These are phyloP conservation scores for Zaprionus lachaisei DNA, from an alignment of 1,140 invertebrate species.

Conservation along the genomic window DNA sequence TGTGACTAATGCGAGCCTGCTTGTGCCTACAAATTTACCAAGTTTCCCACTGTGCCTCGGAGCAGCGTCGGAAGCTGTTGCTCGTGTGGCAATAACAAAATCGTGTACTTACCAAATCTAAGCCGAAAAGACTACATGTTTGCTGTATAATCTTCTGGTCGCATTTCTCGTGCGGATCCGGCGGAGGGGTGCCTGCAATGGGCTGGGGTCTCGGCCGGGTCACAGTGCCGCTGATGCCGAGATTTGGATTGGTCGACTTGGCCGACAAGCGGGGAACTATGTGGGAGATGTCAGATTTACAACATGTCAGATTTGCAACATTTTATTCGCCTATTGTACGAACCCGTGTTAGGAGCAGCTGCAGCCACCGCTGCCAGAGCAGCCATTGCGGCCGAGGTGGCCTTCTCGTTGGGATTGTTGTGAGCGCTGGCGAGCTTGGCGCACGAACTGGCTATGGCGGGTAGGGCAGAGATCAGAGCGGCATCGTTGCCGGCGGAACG, in stretches of 20 bases:
- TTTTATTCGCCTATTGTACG: background rate
- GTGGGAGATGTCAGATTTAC: background rate
- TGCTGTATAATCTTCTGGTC: conserved; percentile 94
- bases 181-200: conserved; percentile 93
- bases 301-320: background rate
- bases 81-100: conserved; percentile 20
- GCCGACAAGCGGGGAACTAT: conserved; percentile 73
- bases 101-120: conserved; percentile 90
- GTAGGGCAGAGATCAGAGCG: conserved; percentile 26
- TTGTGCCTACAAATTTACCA: background rate
- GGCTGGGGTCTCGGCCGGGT: conserved; percentile 92
- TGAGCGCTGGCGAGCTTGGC: conserved; percentile 43
- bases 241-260: conserved; percentile 63
- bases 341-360: conserved; percentile 62
- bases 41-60: background rate
- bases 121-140: conserved; percentile 94
- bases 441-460: conserved; percentile 34
- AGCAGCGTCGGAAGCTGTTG: conserved; percentile 6
- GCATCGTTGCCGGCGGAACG: conserved; percentile 22
- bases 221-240: conserved; percentile 78
- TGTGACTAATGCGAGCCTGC: too few relatives aligned
- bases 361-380: conserved; percentile 61
- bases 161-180: conserved; percentile 91
- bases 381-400: conserved; percentile 56
- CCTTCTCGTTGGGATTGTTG: conserved; percentile 52